Base-by-base conservation (phyloP, 2,113 vertebrate genomes). In the Xenus cinereus region DNA sequence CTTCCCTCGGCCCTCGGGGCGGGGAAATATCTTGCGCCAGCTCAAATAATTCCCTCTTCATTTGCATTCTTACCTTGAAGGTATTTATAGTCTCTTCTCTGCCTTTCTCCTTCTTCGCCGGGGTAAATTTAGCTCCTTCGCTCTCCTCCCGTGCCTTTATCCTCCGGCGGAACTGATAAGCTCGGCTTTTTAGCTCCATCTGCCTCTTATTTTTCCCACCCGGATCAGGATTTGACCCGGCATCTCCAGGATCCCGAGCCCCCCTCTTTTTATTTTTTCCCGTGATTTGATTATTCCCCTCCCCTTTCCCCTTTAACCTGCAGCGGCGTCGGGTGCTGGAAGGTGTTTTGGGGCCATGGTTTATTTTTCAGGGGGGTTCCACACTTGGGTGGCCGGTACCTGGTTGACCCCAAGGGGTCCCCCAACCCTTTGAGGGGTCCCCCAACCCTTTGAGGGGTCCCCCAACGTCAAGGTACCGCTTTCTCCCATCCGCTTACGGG, bases 61-160 rank as follows among this genome's bases (percentile, higher is more conserved):
- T 95, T 93, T 95, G 75, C 91, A 88, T 95, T 72, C 79, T 68
- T 93, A 95, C 94, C 94, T 95, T 62, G 88, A 81, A 93, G 87
- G 87, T 93, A 95, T 95, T 95, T 93, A 81, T 95, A 95, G 91
- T 41, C 73, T 48, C 33, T n/a, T 54, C 39, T 17, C 11, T 60
- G 77, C 84, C 43, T 45, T 93, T 66, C 68, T 78, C 66, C 72
- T 82, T 85, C 60, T 45, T 67, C 24, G 14, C 23, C 6, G 13
- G 73, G 37, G 67, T 83, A 79, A 74, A 75, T 89, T 69, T 91
- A 80, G 80, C 83, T 94, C 79, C 74, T 71, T 32, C 12, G 2
- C n/a, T 73, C 28, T 72, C 54, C 75, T 87, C 50, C 35, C 45
- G 50, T n/a, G 45, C 63, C 56, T 63, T 79, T 79, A 50, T 41